These are phyloP conservation scores for Botia almorhae DNA, from an alignment of 2,797 vertebrate genomes.

Conservation along the genomic window DNA sequence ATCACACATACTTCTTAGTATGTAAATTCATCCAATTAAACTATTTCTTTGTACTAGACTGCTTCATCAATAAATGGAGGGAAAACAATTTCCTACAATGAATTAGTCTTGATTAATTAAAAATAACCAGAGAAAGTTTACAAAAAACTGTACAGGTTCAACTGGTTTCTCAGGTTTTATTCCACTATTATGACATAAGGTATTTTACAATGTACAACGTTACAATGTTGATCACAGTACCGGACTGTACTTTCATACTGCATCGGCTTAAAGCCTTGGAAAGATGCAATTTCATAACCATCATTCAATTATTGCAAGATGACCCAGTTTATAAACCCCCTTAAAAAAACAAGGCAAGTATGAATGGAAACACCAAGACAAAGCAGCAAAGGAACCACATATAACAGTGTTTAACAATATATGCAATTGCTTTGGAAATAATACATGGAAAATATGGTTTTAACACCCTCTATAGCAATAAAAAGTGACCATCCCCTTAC, in stretches of 20 bases:
- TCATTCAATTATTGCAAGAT: neutral
- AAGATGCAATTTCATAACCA: neutral
- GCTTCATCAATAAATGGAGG: no score
- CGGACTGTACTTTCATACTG: neutral
- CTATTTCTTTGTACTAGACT: no score
- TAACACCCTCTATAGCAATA: neutral
- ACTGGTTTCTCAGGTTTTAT: constrained; percentile 23
- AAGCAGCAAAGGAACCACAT: neutral
- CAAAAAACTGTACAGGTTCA: neutral
- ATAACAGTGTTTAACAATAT: neutral
- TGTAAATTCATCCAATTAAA: no score
- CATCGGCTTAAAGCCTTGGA: neutral
- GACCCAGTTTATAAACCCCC: constrained; percentile 1
- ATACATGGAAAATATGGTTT: no score
- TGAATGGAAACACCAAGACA: constrained; percentile 17
- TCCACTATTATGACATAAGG: constrained; percentile 3
- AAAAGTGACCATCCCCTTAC: neutral
- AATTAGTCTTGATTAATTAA: neutral
- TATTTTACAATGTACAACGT: neutral
- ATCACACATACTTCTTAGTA: neutral
- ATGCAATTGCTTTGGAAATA: neutral
- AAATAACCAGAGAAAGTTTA: neutral
- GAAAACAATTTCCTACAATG: no score
- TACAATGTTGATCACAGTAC: constrained; percentile 7
- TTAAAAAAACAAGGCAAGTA: constrained; percentile 7